These are phyloP conservation scores for Spermophilus dauricus DNA, from an alignment of 2,113 vertebrate genomes.

Conservation along the genomic window DNA sequence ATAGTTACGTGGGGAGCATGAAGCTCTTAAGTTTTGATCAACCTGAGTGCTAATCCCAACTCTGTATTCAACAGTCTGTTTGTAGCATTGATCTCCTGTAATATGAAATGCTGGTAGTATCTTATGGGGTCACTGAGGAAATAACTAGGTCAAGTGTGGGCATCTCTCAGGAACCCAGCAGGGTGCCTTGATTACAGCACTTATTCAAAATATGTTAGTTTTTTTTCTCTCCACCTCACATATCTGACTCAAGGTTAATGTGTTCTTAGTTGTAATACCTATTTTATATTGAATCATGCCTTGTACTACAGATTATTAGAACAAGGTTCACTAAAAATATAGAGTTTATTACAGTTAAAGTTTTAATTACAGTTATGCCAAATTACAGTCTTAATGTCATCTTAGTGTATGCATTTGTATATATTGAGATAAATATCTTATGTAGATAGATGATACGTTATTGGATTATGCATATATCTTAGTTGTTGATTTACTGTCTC, in stretches of 20 bases:
- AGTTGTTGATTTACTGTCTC: not conserved
- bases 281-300: no score
- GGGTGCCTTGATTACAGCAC: not conserved
- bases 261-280: not conserved
- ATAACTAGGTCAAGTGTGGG: not conserved
- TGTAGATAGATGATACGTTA: not conserved
- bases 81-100: not conserved
- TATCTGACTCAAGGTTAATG: not conserved
- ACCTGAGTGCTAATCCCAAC: not conserved
- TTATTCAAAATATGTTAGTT: not conserved
- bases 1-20: not conserved
- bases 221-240: not conserved
- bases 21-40: not conserved
- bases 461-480: not conserved
- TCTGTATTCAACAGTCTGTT: not conserved
- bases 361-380: no score
- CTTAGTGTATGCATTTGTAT: no score
- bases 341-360: no score
- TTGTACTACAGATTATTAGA: no score
- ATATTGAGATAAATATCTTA: not conserved
- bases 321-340: no score
- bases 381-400: no score
- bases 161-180: not conserved
- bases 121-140: not conserved
- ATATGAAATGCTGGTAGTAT: accelerated